A percentile compares a stretch with the other conserved stretches of the same genome.
Evolutionary conservation across 2,797 vertebrate genomes (phyloP).

Genomic region (Poecilia velifera): DNA sequence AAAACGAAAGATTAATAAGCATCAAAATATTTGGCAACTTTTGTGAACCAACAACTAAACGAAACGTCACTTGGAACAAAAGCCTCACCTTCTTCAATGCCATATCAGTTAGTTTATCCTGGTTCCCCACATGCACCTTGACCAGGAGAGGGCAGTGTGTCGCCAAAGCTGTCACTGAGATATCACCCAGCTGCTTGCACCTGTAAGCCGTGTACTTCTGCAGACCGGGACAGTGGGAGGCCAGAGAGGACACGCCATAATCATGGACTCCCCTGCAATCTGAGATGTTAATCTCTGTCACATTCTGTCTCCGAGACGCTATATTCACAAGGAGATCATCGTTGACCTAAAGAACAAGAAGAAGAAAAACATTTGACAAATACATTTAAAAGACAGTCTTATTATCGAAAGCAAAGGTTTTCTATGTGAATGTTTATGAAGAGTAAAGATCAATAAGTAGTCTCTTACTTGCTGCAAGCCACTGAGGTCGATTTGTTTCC

Average conservation of each 20-base stretch:
- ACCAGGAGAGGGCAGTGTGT: constrained; percentile 93
- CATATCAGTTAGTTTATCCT: constrained; percentile 94
- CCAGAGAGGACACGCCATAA: constrained; percentile 90
- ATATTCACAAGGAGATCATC: constrained; percentile 96
- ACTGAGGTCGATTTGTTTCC: constrained; percentile 98
- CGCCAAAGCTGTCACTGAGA: constrained; percentile 89
- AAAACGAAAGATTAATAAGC: neutral
- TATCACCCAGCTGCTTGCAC: constrained; percentile 96
- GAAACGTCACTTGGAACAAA: neutral
- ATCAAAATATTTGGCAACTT: neutral
- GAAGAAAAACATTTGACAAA: constrained; percentile 5
- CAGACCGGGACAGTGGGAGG: constrained; percentile 91
- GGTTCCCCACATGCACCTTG: constrained; percentile 98
- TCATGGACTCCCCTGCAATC: constrained; percentile 96
- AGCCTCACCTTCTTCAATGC: constrained; percentile 90
- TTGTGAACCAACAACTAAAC: neutral
- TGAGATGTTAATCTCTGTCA: constrained; percentile 97
- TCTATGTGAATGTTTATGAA: neutral
- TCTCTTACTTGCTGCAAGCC: constrained; percentile 92
- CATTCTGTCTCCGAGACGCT: constrained; percentile 93
- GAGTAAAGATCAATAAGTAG: neutral
- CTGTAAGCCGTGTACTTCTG: constrained; percentile 95
- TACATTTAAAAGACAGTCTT: neutral
- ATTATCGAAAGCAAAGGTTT: neutral
- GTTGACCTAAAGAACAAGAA: constrained; percentile 83